Evolutionary conservation across 92 coral and sea anemone genomes (phyloP).

Genomic region (Heliopora coerulea): DNA sequence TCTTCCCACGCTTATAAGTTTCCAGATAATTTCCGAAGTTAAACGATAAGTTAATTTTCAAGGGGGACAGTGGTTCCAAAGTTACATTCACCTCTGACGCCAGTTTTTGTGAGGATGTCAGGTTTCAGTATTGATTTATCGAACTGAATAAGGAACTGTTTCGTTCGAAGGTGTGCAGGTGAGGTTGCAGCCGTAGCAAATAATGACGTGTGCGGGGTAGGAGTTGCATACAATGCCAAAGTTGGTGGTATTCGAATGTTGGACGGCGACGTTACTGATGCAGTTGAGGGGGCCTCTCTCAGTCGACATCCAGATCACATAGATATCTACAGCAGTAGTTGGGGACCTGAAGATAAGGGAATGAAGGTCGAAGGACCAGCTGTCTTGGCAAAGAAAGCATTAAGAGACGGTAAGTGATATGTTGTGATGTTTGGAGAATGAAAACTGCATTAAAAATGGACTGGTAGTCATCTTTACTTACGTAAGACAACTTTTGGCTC

Average conservation of each 20-base stretch:
- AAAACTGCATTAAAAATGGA: no score
- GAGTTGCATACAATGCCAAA: constrained; percentile 91
- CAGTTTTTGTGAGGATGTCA: no score
- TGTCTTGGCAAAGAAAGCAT: constrained; percentile 79
- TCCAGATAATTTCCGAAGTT: no score
- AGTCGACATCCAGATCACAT: constrained; percentile 69
- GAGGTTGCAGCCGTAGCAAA: constrained; percentile 84
- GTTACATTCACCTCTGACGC: no score
- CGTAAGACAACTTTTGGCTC: no score
- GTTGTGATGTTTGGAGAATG: no score
- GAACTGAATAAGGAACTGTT: no score
- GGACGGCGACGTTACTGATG: constrained; percentile 98
- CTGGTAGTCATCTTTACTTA: no score
- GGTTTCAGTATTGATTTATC: no score
- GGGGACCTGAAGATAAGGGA: constrained; percentile 99
- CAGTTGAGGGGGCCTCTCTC: constrained; percentile 81
- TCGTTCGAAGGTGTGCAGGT: constrained; percentile 99
- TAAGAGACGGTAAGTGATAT: constrained; percentile 72
- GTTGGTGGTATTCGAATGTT: constrained; percentile 98
- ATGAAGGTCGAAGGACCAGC: constrained; percentile 97
- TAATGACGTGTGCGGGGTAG: constrained; percentile 85
- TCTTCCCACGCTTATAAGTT: no score
- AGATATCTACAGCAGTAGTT: constrained; percentile 96
- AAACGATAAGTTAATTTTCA: no score
- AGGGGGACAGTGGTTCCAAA: no score